Base-by-base conservation (phyloP, 2,888 invertebrate genomes). In the Nemotelus nigrinus region DNA sequence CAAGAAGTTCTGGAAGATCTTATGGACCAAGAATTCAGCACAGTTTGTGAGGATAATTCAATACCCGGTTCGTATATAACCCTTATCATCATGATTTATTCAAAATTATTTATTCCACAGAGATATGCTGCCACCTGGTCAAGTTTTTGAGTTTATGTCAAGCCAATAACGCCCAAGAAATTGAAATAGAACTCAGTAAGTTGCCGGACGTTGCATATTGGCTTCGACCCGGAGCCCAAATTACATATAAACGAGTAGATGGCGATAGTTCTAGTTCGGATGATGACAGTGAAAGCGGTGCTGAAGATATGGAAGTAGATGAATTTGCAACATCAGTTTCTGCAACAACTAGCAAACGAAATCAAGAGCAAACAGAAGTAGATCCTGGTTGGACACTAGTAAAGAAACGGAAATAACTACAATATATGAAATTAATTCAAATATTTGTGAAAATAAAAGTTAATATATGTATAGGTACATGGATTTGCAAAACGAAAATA, bases 1-100 rank as follows among this genome's bases (percentile, higher is more conserved):
- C 88, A 90, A 60, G 92, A 92, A 82, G 88, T 90, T 0, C 83
- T 93, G 44, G 92, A 92, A 82, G 93, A 93, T 81, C 87, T 93
- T 47, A 90, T 93, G 90, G 93, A 93, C 84, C 90, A 93, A 82
- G 92, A 93, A 83, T 93, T 93, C 85, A 90, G 92, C 79, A 93
- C 93, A 47, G 88, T 91, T 3, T 93, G 93, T 83, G 92, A 93
- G 86, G 93, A 93, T 83, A 89, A 90, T 81, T 93, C 93, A 10
- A 90, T 92, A 45, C 89, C 88, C 86, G 92, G 91, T 91, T 84
- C 7, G 7, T 25, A 72, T 43, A 44, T 5, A 1, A 57, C 60
- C 8, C 2, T 8, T 5, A 7, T 7, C 39, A 45, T 10, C 44
- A 8, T 50, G 50, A 76, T n/a, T 55, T 41, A 57, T 44, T 39